Base-by-base conservation (phyloP, 2,113 vertebrate genomes). In the Montifringilla adamsi region DNA sequence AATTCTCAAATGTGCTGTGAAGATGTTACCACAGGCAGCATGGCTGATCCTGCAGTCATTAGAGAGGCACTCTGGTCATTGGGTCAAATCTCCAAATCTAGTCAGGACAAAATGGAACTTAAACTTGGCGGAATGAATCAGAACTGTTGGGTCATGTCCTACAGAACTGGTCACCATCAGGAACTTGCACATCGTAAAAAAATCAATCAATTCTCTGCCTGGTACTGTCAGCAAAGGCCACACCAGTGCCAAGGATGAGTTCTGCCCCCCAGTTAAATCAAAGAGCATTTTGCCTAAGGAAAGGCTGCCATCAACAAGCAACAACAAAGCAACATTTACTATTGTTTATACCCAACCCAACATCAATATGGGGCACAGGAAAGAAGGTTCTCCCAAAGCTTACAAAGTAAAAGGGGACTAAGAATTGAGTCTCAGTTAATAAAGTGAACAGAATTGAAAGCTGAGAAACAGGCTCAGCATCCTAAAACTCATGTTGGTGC, bases 221-320 rank as follows among this genome's bases (percentile, higher is more conserved):
- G 10, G 9, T 50, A 76, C 7, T 76, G 47, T 14, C 66, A 67
- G 53, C 33, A 85, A 91, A 89, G 31, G 23, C 18, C 47, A 70
- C 43, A 70, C 35, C 13, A 63, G 55, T 21, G 37, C 52, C 35
- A 82, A 80, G 26, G 11, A 67, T 19, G 6, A 8, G 10, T 56
- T 92, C 58, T 92, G 55, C 3, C 19, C 33, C 35, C 0, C 0
- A 1, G 13, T 30, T 27, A 49, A 3, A 19, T 41, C 33, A 43
- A 69, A 62, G 7, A 15, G 5, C 17, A 37, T 67, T 89, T 58
- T 60, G 23, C 30, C n/a, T 31, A 74, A 62, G 37, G 24, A 94
- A 90, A 69, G 12, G 33, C n/a, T 56, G 35, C 47, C 47, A 22
- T 37, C 39, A 59, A 39, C 13, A 55, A 41, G 39, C 39, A 41